Evolutionary conservation across 37 sponge, comb jelly and placozoan species (phyloP).

Genomic region (Lycopodina hypogea): DNA sequence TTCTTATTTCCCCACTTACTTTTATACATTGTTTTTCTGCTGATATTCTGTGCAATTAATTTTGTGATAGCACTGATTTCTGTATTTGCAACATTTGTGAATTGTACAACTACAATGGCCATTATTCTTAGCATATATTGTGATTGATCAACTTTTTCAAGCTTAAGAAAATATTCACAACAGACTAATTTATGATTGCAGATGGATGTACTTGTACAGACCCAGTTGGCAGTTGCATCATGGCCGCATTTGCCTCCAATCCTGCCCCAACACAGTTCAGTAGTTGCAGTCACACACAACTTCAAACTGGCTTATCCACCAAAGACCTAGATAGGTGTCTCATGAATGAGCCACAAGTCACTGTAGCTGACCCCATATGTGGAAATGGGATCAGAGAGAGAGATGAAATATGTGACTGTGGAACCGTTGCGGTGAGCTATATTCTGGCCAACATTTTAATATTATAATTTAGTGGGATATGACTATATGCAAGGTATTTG

Average conservation of each 20-base stretch:
- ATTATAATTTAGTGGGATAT: too few relatives aligned
- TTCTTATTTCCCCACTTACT: too few relatives aligned
- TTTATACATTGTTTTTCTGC: too few relatives aligned
- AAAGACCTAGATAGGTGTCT: conserved; percentile 35
- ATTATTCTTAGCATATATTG: not conserved
- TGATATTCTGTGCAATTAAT: too few relatives aligned
- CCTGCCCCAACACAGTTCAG: conserved; percentile 38
- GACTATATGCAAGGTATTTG: too few relatives aligned
- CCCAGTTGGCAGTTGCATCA: conserved; percentile 35
- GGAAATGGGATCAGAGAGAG: conserved; percentile 82
- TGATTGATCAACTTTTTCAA: too few relatives aligned
- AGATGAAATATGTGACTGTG: conserved; percentile 81
- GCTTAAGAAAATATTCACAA: too few relatives aligned
- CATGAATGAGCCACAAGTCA: conserved; percentile 30
- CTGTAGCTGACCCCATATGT: conserved; percentile 58
- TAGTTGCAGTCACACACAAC: conserved; percentile 21
- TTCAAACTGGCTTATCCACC: conserved; percentile 3
- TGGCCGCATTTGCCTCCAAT: conserved; percentile 22
- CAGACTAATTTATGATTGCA: not conserved
- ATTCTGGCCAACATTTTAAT: too few relatives aligned
- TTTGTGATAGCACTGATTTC: too few relatives aligned
- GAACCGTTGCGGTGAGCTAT: conserved; percentile 43
- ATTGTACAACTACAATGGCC: too few relatives aligned
- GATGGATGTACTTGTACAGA: conserved; percentile 42
- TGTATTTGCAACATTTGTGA: too few relatives aligned